Conservation (phyloP, 2,888 invertebrate genomes). For the Drosophila flavopinicola region DNA sequence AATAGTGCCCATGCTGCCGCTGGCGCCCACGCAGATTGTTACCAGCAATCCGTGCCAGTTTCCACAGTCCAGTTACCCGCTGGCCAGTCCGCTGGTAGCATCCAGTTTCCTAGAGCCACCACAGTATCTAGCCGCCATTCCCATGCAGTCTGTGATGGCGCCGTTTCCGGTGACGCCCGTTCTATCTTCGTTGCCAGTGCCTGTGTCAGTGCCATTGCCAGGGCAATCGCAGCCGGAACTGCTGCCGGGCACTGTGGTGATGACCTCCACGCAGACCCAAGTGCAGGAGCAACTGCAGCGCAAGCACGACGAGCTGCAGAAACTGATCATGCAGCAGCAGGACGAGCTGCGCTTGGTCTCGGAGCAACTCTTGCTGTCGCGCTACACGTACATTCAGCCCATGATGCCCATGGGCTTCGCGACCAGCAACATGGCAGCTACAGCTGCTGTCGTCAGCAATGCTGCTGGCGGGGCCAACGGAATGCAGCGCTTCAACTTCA, state of each 20-base stretch:
- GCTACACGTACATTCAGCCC: slow-evolving; percentile 88
- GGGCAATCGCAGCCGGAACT: slow-evolving; percentile 75
- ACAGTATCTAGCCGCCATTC: slow-evolving; percentile 86
- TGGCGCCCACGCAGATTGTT: slow-evolving; percentile 66
- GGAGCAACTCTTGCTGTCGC: slow-evolving; percentile 93
- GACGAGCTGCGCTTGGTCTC: slow-evolving; percentile 93
- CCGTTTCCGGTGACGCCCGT: slow-evolving; percentile 85
- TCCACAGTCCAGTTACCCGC: slow-evolving; percentile 85
- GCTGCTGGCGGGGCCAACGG: slow-evolving; percentile 31
- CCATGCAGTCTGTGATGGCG: slow-evolving; percentile 86
- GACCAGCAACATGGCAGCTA: slow-evolving; percentile 45
- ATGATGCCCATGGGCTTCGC: slow-evolving; percentile 77
- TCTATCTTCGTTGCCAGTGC: slow-evolving; percentile 85
- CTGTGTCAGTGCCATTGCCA: slow-evolving; percentile 72
- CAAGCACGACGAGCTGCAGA: slow-evolving; percentile 94
- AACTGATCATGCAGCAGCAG: slow-evolving; percentile 93
- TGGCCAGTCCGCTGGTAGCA: slow-evolving; percentile 80
- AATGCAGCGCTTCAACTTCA: slow-evolving; percentile 62
- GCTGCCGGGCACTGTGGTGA: slow-evolving; percentile 84
- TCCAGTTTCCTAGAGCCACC: slow-evolving; percentile 85
- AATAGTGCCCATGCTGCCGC: slow-evolving; percentile 68
- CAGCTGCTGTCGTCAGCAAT: slow-evolving; percentile 43
- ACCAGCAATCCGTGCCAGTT: slow-evolving; percentile 83
- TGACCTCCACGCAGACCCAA: slow-evolving; percentile 86
- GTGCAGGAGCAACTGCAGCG: slow-evolving; percentile 90